phyloP scores from a whole-genome alignment of 1,140 invertebrate genomes.

The Drosophila arawakana region DNA sequence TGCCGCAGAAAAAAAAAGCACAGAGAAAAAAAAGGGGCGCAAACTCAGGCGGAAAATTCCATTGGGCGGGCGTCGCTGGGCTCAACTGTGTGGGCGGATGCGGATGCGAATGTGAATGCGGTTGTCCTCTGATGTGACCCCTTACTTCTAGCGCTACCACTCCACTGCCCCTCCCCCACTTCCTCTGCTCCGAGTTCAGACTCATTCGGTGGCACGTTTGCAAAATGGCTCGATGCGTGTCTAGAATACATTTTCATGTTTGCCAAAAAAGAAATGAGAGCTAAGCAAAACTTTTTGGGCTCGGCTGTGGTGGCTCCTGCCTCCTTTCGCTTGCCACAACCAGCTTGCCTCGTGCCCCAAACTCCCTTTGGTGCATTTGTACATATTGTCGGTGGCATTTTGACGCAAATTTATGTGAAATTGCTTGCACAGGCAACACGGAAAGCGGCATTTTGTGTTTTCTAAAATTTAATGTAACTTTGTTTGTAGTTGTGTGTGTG shows the following conservation, averaged over 20 bases:
- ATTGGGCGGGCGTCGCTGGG: constrained; percentile 26
- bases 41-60: constrained; percentile 64
- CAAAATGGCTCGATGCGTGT: constrained; percentile 81
- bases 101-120: constrained; percentile 48
- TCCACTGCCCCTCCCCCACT: background rate
- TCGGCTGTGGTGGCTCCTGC: background rate
- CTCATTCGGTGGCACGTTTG: constrained; percentile 82
- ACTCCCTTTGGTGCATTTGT: constrained; percentile 59
- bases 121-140: constrained; percentile 46
- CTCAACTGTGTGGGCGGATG: constrained; percentile 63
- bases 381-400: constrained; percentile 70
- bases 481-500: constrained; percentile 5
- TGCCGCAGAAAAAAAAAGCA: constrained; percentile 3
- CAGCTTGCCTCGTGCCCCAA: constrained; percentile 3
- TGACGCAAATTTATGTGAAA: constrained; percentile 76
- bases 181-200: constrained; percentile 27
- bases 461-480: constrained; percentile 72
- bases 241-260: constrained; percentile 81
- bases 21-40: constrained; percentile 22
- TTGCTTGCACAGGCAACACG: constrained; percentile 65
- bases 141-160: too few relatives aligned
- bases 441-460: constrained; percentile 75
- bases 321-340: background rate
- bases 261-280: constrained; percentile 66
- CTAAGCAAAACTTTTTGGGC: constrained; percentile 46